Conservation (phyloP, 2,797 vertebrate species). For the Alosa sapidissima region DNA sequence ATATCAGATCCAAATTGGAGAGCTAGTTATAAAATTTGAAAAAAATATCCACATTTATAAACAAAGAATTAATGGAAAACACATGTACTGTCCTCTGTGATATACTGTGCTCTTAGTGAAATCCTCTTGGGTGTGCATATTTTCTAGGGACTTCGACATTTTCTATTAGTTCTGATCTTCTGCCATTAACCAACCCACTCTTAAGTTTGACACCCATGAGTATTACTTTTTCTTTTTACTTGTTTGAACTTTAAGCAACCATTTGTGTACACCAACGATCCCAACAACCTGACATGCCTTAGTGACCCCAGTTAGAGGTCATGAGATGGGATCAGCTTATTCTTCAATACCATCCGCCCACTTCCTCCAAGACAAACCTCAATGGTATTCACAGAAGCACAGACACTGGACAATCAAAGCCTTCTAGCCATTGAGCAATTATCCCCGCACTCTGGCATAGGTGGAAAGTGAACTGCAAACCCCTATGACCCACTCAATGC, state of each 20-base stretch:
- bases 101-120: neutral
- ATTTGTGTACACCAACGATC: slow-evolving; percentile 62
- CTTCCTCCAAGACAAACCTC: slow-evolving; percentile 60
- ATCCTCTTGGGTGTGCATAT: neutral
- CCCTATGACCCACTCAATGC: slow-evolving; percentile 56
- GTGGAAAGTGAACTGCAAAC: slow-evolving; percentile 66
- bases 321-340: slow-evolving; percentile 45
- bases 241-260: slow-evolving; percentile 35
- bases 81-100: neutral
- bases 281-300: slow-evolving; percentile 64
- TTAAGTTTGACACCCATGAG: neutral
- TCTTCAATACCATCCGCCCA: slow-evolving; percentile 67
- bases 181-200: neutral
- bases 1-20: slow-evolving; percentile 21
- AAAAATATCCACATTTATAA: neutral
- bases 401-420: slow-evolving; percentile 72
- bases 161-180: neutral
- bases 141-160: neutral
- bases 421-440: slow-evolving; percentile 77
- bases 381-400: slow-evolving; percentile 66
- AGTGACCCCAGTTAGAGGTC: slow-evolving; percentile 68
- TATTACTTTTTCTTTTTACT: neutral
- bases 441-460: slow-evolving; percentile 69
- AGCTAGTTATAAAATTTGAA: neutral
- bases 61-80: neutral